phyloP scores from a whole-genome alignment of 2,888 invertebrate species.

The Campoletis raptor region DNA sequence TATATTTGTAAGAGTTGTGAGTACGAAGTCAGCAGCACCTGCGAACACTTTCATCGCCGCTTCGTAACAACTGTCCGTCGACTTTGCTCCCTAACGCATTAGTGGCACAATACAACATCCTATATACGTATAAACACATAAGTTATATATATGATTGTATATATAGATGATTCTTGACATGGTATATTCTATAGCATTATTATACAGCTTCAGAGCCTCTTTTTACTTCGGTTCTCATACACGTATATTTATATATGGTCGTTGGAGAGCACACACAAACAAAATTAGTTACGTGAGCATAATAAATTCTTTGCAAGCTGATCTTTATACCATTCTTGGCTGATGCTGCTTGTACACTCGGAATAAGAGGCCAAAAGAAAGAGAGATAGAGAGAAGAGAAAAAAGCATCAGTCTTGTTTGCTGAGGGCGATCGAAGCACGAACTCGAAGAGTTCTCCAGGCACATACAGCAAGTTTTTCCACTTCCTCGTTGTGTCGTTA shows the following conservation, averaged over 20 bases:
- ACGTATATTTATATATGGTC: not conserved
- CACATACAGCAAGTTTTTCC: conserved; percentile 57
- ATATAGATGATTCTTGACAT: conserved; percentile 6
- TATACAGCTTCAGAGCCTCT: conserved; percentile 41
- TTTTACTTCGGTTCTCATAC: conserved; percentile 24
- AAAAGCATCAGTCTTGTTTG: conserved; percentile 28
- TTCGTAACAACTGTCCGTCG: conserved; percentile 65
- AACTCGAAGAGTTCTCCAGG: conserved; percentile 36
- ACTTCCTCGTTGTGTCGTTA: conserved; percentile 59
- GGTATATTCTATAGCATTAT: conserved; percentile 34
- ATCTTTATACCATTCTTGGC: conserved; percentile 37
- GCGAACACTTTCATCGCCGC: conserved; percentile 61
- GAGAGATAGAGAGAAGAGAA: not conserved
- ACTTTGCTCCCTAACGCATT: conserved; percentile 57
- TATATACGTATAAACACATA: conserved; percentile 30
- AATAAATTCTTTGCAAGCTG: conserved; percentile 63
- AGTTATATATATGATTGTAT: not conserved
- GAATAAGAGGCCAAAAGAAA: conserved; percentile 6
- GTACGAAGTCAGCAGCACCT: conserved; percentile 61
- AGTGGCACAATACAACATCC: conserved; percentile 39
- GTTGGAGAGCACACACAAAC: conserved; percentile 30
- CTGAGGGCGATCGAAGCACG: conserved; percentile 48
- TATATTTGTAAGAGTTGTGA: conserved; percentile 24
- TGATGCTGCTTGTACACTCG: conserved; percentile 7
- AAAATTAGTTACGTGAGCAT: conserved; percentile 64